Evolutionary conservation across 2,113 vertebrate species (phyloP).

Genomic region (Cercocebus atys): DNA sequence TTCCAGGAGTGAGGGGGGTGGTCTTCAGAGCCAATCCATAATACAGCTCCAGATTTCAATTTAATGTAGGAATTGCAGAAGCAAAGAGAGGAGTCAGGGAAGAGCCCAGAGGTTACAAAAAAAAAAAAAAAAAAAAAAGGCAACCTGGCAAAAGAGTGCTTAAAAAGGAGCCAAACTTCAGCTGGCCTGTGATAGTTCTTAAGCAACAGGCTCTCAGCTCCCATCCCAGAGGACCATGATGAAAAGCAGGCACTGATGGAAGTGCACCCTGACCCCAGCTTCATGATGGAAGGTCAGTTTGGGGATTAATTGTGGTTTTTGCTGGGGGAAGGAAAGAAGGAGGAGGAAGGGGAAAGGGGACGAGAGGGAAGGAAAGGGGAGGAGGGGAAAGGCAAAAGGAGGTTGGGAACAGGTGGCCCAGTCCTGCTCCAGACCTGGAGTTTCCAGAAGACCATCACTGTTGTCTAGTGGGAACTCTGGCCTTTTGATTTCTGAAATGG

Average conservation of each 20-base stretch:
- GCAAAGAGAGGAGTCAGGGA: background rate
- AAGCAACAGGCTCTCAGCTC: background rate
- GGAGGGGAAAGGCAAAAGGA: background rate
- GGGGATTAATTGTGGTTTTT: background rate
- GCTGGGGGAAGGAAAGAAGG: background rate
- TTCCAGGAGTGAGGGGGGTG: background rate
- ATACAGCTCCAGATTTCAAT: background rate
- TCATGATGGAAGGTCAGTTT: background rate
- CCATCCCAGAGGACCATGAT: background rate
- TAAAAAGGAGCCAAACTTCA: background rate
- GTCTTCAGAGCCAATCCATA: background rate
- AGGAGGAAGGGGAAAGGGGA: no score
- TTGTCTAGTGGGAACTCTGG: background rate
- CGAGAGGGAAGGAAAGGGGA: background rate
- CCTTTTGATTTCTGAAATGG: background rate
- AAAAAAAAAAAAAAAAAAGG: background rate
- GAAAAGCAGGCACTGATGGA: background rate
- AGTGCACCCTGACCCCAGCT: background rate
- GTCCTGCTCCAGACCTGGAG: background rate
- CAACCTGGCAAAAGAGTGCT: background rate
- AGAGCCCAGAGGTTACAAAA: background rate
- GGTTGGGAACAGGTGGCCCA: no score
- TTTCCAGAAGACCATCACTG: background rate
- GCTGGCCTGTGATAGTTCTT: background rate
- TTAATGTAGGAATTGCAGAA: background rate